phyloP scores from a whole-genome alignment of 2,888 invertebrate species.

The Entomobrya proxima region DNA sequence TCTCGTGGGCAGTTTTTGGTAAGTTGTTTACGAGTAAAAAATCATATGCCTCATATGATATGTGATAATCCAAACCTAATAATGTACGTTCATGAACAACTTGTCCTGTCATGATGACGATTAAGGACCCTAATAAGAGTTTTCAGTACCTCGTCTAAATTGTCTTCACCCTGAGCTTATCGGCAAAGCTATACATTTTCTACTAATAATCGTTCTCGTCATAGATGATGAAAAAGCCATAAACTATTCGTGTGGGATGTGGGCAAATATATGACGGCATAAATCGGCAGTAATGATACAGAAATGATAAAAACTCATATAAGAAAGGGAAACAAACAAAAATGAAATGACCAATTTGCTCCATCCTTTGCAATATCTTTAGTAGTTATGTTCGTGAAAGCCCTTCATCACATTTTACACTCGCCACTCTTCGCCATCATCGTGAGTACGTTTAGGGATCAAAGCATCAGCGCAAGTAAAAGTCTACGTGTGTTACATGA shows the following conservation, averaged over 20 bases:
- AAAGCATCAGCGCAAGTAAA: background rate
- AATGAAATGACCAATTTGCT: slow-evolving; percentile 3
- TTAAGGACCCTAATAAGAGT: slow-evolving; percentile 8
- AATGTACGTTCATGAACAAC: background rate
- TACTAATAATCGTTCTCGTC: background rate
- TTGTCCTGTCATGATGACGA: background rate
- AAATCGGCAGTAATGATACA: slow-evolving; percentile 38
- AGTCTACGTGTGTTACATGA: slow-evolving; percentile 31
- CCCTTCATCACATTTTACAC: background rate
- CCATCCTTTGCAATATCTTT: background rate
- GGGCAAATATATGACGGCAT: slow-evolving; percentile 11
- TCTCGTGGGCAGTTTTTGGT: slow-evolving; percentile 1
- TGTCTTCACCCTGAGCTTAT: slow-evolving; percentile 26
- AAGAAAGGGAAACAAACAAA: background rate
- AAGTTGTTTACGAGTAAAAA: background rate
- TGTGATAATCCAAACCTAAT: background rate
- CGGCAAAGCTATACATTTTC: slow-evolving; percentile 6
- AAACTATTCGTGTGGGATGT: slow-evolving; percentile 31
- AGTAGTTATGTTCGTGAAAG: background rate
- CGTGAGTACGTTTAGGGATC: background rate
- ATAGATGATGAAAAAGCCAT: background rate
- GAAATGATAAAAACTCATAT: slow-evolving; percentile 4
- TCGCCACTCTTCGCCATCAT: background rate
- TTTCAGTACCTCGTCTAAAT: slow-evolving; percentile 23
- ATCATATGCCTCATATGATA: slow-evolving; percentile 11